Conservation (phyloP, 2,888 invertebrate species). For the Archips crataeganus region DNA sequence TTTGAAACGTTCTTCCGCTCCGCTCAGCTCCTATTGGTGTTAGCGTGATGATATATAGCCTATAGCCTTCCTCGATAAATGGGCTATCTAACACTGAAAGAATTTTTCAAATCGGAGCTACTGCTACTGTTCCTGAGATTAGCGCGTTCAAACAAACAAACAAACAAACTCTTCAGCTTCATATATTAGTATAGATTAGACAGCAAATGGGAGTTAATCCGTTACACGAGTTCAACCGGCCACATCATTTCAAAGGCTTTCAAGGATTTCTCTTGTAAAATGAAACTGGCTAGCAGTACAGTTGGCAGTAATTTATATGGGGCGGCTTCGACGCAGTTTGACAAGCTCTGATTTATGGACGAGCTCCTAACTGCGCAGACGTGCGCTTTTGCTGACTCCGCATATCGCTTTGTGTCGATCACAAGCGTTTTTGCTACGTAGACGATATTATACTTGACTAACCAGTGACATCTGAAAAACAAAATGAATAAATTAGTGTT, state of each 20-base stretch:
- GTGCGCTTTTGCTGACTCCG: slow-evolving; percentile 28
- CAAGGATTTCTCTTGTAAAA: slow-evolving; percentile 42
- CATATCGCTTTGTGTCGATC: slow-evolving; percentile 34
- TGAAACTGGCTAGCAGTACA: slow-evolving; percentile 55
- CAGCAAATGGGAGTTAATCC: background rate
- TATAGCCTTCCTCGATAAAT: too few relatives aligned
- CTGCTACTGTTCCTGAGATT: too few relatives aligned
- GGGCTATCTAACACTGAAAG: too few relatives aligned
- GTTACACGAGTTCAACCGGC: slow-evolving; percentile 3
- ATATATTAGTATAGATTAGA: too few relatives aligned
- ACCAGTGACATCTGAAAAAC: slow-evolving; percentile 7
- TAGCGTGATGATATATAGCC: too few relatives aligned
- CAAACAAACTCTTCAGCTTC: too few relatives aligned
- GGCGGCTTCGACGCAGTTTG: slow-evolving; percentile 67
- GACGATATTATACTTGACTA: slow-evolving; percentile 8
- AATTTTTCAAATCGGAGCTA: too few relatives aligned
- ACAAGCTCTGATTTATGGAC: slow-evolving; percentile 73
- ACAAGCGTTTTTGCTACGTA: slow-evolving; percentile 26
- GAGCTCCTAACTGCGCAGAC: slow-evolving; percentile 41
- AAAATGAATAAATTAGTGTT: background rate
- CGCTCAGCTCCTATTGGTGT: too few relatives aligned
- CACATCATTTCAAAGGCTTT: slow-evolving; percentile 34
- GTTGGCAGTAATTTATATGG: slow-evolving; percentile 69
- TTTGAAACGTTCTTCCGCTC: too few relatives aligned
- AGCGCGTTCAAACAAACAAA: too few relatives aligned